Percentiles rank a stretch among this genome's conserved stretches.
These are phyloP conservation scores for Poecile montanus DNA, from an alignment of 2,797 vertebrate genomes.

Conservation along the genomic window DNA sequence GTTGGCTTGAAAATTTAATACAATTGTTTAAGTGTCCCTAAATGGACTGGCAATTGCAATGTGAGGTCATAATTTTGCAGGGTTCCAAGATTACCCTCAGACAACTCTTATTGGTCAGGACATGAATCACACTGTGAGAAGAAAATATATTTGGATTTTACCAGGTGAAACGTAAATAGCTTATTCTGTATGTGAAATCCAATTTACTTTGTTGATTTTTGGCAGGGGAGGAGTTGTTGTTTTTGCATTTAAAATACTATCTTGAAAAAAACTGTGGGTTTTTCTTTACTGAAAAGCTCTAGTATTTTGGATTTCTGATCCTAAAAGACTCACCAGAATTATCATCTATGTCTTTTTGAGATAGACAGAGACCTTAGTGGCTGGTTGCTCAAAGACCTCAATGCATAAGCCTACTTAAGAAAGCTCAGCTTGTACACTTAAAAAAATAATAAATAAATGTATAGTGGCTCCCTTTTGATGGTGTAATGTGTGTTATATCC, in stretches of 20 bases:
- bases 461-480: background rate
- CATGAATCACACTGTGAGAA: background rate
- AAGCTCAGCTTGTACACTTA: background rate
- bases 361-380: background rate
- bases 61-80: constrained; percentile 65
- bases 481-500: background rate
- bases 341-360: background rate
- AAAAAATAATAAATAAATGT: background rate
- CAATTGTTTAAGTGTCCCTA: constrained; percentile 72
- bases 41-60: constrained; percentile 74
- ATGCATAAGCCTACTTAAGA: background rate
- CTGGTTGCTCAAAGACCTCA: background rate
- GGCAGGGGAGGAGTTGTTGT: rapidly evolving
- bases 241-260: background rate
- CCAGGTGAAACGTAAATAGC: background rate
- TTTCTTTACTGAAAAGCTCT: background rate
- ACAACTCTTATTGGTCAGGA: background rate
- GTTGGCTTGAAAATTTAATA: constrained; percentile 55
- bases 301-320: background rate
- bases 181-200: background rate
- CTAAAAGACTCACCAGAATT: background rate
- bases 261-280: background rate
- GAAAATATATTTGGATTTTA: background rate
- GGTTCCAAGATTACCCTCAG: constrained; percentile 61
- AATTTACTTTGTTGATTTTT: background rate